Base-by-base conservation (phyloP, 2,113 vertebrate species). In the Columba livia region DNA sequence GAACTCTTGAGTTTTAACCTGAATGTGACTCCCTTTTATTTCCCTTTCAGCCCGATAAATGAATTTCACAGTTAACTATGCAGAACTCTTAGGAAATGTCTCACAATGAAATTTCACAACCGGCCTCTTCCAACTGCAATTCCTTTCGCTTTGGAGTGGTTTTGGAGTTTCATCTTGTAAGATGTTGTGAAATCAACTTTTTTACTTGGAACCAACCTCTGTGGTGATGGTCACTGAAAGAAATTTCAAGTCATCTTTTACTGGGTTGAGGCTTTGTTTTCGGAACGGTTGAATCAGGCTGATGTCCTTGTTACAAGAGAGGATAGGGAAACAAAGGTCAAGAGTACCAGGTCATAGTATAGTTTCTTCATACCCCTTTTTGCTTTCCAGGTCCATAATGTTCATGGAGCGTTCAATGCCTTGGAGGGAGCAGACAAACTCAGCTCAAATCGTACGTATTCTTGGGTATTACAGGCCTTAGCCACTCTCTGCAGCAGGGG, bases 381-480 rank as follows among this genome's bases (percentile, higher is more conserved):
- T 88, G 57, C 71, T 96, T 96, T 95, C 47, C 97, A 99, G 99
- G 99, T 99, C 92, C 98, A 98, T 36, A 99, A 99, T 2, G 98
- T 99, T 82, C 99, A 99, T 1, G 99, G 99, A 88, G 99, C 99
- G 6, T 99, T 99, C 97, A 99, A 99, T 70, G 99, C 99, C 21
- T 97, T 99, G 26, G 99, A 98, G 90, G 99, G 99, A 92, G 98
- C 99, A 31, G 98, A 99, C 97, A 98, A 97, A 97, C 98, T 99
- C 73, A 96, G 98, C 82, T 99, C 99, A 65, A 99, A 99, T 96
- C 98, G 99, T 99, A 98, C 2, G 99, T 99, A 97, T 82, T 85
- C 15, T 50, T 79, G 51, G 20, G 72, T 34, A 78, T 56, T 94
- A 48, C 20, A 56, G 64, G 62, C 50, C 23, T 61, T 60, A 44